Base-by-base conservation (phyloP, 2,797 vertebrate genomes). In the Sebastes alutus region DNA sequence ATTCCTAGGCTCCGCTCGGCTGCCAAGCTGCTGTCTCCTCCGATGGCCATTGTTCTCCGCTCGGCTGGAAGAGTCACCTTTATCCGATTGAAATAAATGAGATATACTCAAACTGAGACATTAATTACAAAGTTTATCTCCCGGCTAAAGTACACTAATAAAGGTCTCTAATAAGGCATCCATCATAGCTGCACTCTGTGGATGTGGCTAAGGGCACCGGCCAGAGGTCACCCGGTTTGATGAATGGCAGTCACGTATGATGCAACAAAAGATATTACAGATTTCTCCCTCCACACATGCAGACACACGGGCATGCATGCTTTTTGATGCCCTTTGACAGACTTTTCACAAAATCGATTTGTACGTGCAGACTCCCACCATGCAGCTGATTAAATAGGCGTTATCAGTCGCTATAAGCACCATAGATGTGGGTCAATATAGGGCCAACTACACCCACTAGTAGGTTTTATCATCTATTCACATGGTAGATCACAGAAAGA, bases 41-140 rank as follows among this genome's bases (percentile, higher is more conserved):
- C 85, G 89, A 94, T 93, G 93, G 93, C 94, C 93, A 95, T 96
- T 96, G 95, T 95, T 96, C 95, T 96, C 90, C 85, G 88, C 91
- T 96, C 92, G 90, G 83, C 95, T 94, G 94, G 90, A 94, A 95
- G 95, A 96, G 96, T 97, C 96, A 97, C 96, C 96, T 97, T 96
- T 96, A 94, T 92, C 91, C 95, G 91, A 95, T 95, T 95, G 94
- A 96, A 96, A 96, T 96, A 96, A 97, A 96, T 96, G 96, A 96
- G 95, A 96, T 94, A 95, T 96, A 95, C 95, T 95, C 93, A 95
- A 96, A 95, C 95, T 94, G 94, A 96, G 95, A 96, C 96, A 96
- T 96, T 96, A 96, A 97, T 97, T 96, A 96, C 95, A 94, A 95
- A 95, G 95, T 96, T 95, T 96, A 96, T 96, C 96, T 95, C 94